A percentile compares a stretch with the other conserved stretches of the same genome.
Evolutionary conservation across 2,888 invertebrate genomes (phyloP).

Genomic region (Leucoma salicis): DNA sequence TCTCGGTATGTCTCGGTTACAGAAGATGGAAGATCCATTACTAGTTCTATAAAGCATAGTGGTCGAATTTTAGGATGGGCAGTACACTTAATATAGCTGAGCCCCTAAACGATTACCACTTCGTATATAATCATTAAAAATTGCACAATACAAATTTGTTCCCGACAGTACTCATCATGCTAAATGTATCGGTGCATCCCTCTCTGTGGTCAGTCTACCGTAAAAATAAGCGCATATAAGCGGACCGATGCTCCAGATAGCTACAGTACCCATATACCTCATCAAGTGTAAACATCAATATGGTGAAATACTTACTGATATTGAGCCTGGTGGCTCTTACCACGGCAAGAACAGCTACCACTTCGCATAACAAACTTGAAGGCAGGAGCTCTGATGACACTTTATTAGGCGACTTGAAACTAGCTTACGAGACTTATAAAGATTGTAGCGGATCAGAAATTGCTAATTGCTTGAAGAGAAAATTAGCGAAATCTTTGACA

Average conservation of each 20-base stretch:
- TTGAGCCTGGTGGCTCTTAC: slow-evolving; percentile 78
- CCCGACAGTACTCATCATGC: slow-evolving; percentile 52
- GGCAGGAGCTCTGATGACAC: slow-evolving; percentile 69
- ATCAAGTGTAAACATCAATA: slow-evolving; percentile 70
- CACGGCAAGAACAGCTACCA: slow-evolving; percentile 76
- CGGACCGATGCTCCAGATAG: slow-evolving; percentile 66
- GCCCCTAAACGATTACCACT: too few species aligned
- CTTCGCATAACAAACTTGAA: slow-evolving; percentile 71
- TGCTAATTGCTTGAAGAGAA: slow-evolving; percentile 89
- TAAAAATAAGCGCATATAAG: slow-evolving; percentile 79
- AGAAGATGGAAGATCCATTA: too few species aligned
- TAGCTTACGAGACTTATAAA: slow-evolving; percentile 90
- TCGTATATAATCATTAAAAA: too few species aligned
- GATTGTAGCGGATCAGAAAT: slow-evolving; percentile 88
- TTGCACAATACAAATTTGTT: slow-evolving; percentile 30
- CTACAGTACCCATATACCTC: slow-evolving; percentile 70
- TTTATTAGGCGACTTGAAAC: slow-evolving; percentile 85
- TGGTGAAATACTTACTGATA: slow-evolving; percentile 83
- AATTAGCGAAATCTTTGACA: slow-evolving; percentile 89
- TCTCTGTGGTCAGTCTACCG: slow-evolving; percentile 72
- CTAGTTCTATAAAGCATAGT: too few species aligned
- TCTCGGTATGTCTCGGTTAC: too few species aligned
- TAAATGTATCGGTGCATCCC: slow-evolving; percentile 76
- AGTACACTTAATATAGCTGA: too few species aligned
- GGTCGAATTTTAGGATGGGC: too few species aligned